Evolutionary conservation across 2,888 invertebrate genomes (phyloP), one percentile per base, ranked within the genome.

Genomic region (Polydrusus tereticollis): DNA sequence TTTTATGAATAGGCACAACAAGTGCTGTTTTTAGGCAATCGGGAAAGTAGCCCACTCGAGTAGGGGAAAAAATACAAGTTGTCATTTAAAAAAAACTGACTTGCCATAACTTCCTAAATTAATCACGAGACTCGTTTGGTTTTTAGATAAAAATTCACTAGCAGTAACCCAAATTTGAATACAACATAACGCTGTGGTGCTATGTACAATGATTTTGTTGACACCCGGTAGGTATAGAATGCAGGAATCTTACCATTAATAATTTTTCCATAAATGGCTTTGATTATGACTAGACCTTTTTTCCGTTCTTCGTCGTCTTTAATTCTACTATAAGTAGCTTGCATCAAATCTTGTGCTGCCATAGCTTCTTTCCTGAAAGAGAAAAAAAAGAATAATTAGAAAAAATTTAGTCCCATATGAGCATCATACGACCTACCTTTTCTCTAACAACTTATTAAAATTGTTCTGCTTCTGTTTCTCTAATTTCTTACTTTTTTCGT

Each of bases 341-440:
- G 90, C 98, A 99, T 98, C 57, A 99, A 86, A 74, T 95, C 94
- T 0, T 96, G 89, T 0, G 97, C 95, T 1, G 94, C 92, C 78
- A 91, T 89, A 0, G 98, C 98, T 85, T 98, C 96, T 55, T 90
- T 88, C 18, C 73, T 73, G n/a, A 36, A 36, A 36, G 3, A 36
- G 10, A n/a, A 33, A 4, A 7, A n/a, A 36, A 36, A n/a, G 2
- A 36, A 36, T 12, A 36, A 36, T 20, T 41, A 14, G 16, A 7
- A n/a, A n/a, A 41, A 50, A 20, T 12, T 12, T n/a, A 2, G n/a
- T 1, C 4, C 20, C 12, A 7, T 20, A 21, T 21, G 12, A 3
- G 29, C 1, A 57, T 10, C 7, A 36, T 18, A 33, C 18, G 33
- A 26, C 21, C 16, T 29, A 73, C 77, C 92, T 91, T 86, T 93